phyloP scores from a whole-genome alignment of 2,888 invertebrate species.

The Ornithoptera alexandrae region DNA sequence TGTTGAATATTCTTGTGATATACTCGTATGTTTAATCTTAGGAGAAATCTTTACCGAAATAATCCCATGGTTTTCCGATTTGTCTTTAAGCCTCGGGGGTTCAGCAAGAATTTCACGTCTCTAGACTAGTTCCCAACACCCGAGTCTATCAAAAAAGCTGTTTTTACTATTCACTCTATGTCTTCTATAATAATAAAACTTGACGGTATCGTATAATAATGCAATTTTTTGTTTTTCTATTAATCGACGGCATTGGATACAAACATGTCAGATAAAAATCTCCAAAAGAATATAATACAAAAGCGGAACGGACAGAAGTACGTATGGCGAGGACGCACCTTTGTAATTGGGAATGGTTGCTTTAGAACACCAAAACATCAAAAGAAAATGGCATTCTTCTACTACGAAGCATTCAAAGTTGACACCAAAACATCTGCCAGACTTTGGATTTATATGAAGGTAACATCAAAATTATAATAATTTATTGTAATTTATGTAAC shows the following conservation, averaged over 20 bases:
- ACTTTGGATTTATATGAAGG: constrained; percentile 41
- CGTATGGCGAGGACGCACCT: constrained; percentile 59
- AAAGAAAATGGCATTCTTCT: constrained; percentile 47
- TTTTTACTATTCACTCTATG: no score
- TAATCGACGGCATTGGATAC: background rate
- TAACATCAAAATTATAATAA: constrained; percentile 11
- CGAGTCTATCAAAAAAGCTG: no score
- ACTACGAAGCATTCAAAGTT: constrained; percentile 60
- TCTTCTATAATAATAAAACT: no score
- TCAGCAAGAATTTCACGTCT: no score
- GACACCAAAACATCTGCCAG: constrained; percentile 48
- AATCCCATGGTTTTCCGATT: no score
- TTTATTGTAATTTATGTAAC: no score
- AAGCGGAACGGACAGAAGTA: constrained; percentile 42
- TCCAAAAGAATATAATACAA: constrained; percentile 15
- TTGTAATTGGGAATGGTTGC: constrained; percentile 52
- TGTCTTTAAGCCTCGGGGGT: no score
- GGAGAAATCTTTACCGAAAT: no score
- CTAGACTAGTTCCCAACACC: no score
- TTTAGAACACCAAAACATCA: constrained; percentile 44
- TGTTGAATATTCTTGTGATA: no score
- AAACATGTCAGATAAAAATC: background rate
- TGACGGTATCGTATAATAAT: no score
- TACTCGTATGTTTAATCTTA: no score
- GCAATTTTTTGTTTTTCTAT: background rate